A percentile compares a stretch with the other conserved stretches of the same genome.
Evolutionary conservation across 1,140 invertebrate species (phyloP).

Genomic region (Apis cerana): DNA sequence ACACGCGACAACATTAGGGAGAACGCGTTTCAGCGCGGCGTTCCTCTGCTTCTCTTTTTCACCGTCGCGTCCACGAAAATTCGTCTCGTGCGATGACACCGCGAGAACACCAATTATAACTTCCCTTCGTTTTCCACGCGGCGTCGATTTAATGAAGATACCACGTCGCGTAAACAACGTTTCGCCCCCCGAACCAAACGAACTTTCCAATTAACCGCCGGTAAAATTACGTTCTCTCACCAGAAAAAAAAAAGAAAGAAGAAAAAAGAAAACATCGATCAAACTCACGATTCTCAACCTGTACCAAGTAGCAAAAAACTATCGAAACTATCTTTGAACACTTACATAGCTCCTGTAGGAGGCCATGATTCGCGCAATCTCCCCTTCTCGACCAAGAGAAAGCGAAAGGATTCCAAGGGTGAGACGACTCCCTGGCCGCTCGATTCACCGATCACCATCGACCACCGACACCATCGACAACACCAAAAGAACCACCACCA

Average conservation of each 20-base stretch:
- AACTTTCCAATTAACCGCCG: constrained; percentile 25
- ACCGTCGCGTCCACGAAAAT: constrained; percentile 10
- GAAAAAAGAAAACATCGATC: neutral
- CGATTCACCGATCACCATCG: constrained; percentile 48
- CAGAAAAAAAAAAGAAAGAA: too few relatives aligned
- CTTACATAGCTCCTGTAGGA: constrained; percentile 80
- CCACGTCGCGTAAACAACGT: constrained; percentile 29
- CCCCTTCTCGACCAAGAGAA: constrained; percentile 11
- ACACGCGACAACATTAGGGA: constrained; percentile 1
- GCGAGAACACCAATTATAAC: constrained; percentile 40
- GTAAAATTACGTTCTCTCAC: neutral
- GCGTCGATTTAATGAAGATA: constrained; percentile 33
- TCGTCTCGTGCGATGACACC: constrained; percentile 19
- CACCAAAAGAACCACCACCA: constrained; percentile 36
- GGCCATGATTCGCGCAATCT: constrained; percentile 65
- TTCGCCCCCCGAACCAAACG: neutral
- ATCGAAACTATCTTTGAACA: constrained; percentile 30
- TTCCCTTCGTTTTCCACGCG: constrained; percentile 13
- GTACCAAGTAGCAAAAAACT: neutral
- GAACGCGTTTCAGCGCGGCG: neutral
- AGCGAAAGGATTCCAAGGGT: constrained; percentile 24
- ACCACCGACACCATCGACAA: constrained; percentile 42
- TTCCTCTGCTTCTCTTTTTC: constrained; percentile 25
- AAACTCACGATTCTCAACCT: neutral
- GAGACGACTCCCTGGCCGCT: neutral